These are phyloP conservation scores for Nephrocerus scutellatus DNA, from an alignment of 2,888 invertebrate species.

Conservation along the genomic window DNA sequence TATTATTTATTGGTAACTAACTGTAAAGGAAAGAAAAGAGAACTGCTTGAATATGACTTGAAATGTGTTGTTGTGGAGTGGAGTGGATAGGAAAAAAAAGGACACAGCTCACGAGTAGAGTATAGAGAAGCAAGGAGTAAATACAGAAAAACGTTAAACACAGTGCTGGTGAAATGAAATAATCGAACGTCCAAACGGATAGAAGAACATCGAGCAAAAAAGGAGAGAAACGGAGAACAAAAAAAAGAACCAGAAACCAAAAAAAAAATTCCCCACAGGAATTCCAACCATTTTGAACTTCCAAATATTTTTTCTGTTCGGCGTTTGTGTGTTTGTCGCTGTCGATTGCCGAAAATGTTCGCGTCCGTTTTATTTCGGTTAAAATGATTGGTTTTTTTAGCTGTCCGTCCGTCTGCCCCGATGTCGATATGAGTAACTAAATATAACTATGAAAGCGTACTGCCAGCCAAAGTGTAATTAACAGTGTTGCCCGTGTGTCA, in stretches of 20 bases:
- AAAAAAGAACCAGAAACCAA: not conserved
- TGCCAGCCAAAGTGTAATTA: no score
- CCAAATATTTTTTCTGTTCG: slow-evolving; percentile 3
- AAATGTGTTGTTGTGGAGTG: slow-evolving; percentile 8
- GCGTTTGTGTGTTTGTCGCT: no score
- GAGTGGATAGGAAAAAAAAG: slow-evolving; percentile 1
- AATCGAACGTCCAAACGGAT: not conserved
- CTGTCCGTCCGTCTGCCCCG: no score
- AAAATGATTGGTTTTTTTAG: no score
- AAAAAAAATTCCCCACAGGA: slow-evolving; percentile 1
- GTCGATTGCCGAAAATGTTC: slow-evolving; percentile 2
- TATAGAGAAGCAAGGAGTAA: slow-evolving; percentile 31
- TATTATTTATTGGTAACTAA: slow-evolving; percentile 23
- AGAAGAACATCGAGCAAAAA: slow-evolving; percentile 1
- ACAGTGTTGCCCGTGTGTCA: no score
- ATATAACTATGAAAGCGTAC: no score
- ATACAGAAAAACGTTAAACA: slow-evolving; percentile 9
- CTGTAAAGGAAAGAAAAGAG: slow-evolving; percentile 12
- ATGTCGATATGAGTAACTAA: no score
- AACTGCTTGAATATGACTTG: slow-evolving; percentile 17
- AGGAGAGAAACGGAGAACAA: slow-evolving; percentile 1
- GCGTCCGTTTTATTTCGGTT: no score
- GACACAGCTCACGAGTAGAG: slow-evolving; percentile 10
- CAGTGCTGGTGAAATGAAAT: slow-evolving; percentile 1
- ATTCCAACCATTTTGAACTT: slow-evolving; percentile 9